Percentiles rank a stretch among this genome's conserved stretches.
Evolutionary conservation across 2,113 vertebrate species (phyloP).

Genomic region (Planiliza haematocheilus): DNA sequence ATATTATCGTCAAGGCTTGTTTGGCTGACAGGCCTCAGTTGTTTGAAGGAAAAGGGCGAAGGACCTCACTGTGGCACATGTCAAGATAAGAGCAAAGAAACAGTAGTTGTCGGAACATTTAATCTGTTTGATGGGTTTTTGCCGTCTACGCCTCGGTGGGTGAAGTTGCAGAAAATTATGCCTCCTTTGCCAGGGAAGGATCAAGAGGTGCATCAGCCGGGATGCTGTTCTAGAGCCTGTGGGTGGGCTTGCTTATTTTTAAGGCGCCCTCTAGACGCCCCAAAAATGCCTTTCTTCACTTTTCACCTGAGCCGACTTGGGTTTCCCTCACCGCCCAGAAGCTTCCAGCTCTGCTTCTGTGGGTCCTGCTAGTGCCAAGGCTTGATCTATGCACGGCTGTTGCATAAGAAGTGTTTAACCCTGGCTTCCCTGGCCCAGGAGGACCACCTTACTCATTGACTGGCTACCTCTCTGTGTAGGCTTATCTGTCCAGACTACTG

Average conservation of each 20-base stretch:
- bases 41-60: slow-evolving; percentile 27
- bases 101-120: slow-evolving; percentile 13
- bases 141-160: slow-evolving; percentile 1
- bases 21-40: slow-evolving; percentile 33
- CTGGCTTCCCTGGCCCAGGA: slow-evolving; percentile 17
- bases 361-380: slow-evolving; percentile 26
- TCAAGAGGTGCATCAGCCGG: slow-evolving; percentile 4
- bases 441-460: slow-evolving; percentile 5
- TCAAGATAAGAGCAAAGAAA: slow-evolving; percentile 30
- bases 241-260: slow-evolving; percentile 55
- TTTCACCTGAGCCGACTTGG: slow-evolving; percentile 10
- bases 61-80: slow-evolving; percentile 15
- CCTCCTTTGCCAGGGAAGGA: slow-evolving; percentile 9
- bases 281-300: slow-evolving; percentile 19
- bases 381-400: slow-evolving; percentile 33
- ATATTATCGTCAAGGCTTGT: slow-evolving; percentile 51
- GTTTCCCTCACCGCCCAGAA: slow-evolving; percentile 50
- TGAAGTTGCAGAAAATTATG: slow-evolving; percentile 29
- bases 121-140: slow-evolving; percentile 7
- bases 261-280: slow-evolving; percentile 22
- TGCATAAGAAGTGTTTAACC: slow-evolving; percentile 37
- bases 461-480: not conserved
- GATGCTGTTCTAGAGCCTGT: slow-evolving; percentile 6
- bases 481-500: not conserved
- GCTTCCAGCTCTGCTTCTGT: slow-evolving; percentile 34